Evolutionary conservation across 2,113 vertebrate species (phyloP).

Genomic region (Arvicanthis niloticus): DNA sequence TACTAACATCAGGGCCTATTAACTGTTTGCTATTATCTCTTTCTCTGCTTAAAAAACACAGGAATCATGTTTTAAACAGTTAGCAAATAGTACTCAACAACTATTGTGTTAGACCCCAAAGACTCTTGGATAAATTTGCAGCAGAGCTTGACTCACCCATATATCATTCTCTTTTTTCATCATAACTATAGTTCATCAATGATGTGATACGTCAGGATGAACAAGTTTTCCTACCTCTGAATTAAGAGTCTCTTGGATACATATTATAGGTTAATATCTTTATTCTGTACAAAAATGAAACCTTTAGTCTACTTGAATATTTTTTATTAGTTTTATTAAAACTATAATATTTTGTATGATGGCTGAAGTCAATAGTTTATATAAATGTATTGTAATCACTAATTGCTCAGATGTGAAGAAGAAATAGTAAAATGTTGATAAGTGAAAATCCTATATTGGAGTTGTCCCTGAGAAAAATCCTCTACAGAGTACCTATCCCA

Average conservation of each 20-base stretch:
- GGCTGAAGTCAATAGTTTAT: too few species aligned
- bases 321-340: not conserved
- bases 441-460: not conserved
- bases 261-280: not conserved
- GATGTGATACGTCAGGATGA: not conserved
- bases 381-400: not conserved
- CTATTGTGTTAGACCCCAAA: not conserved
- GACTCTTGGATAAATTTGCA: not conserved
- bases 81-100: not conserved
- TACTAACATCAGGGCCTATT: not conserved
- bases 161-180: not conserved
- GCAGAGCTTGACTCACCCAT: not conserved
- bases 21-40: not conserved
- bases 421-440: not conserved
- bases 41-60: not conserved
- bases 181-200: not conserved
- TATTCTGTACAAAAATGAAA: not conserved
- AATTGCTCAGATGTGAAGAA: not conserved
- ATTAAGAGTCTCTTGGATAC: not conserved
- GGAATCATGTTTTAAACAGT: not conserved
- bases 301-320: not conserved
- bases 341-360: not conserved
- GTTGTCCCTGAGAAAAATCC: not conserved
- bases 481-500: not conserved
- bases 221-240: not conserved